phyloP scores from a whole-genome alignment of 2,797 vertebrate species.

The Clarias platycephalus region DNA sequence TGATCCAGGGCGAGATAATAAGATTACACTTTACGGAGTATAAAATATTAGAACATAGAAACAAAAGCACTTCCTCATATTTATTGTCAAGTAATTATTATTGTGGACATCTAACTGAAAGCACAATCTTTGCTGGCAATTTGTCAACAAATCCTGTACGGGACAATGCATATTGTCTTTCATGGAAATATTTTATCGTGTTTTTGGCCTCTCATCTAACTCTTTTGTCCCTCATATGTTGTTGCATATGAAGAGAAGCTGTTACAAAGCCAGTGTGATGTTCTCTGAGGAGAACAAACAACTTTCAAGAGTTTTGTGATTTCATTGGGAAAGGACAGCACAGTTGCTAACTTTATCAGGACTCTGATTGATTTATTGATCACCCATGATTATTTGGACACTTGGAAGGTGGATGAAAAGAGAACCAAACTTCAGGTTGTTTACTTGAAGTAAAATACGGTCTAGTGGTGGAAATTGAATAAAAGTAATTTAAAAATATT shows the following conservation, averaged over 20 bases:
- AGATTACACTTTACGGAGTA: no score
- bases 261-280: constrained; percentile 48
- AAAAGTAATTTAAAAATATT: neutral
- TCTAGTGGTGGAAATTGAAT: neutral
- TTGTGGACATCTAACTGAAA: neutral
- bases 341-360: constrained; percentile 24
- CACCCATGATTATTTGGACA: neutral
- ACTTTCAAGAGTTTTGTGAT: neutral
- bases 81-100: neutral
- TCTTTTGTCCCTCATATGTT: neutral
- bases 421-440: constrained; percentile 9
- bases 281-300: constrained; percentile 24
- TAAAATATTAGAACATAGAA: neutral
- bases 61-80: neutral
- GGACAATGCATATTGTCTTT: neutral
- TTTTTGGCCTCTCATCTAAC: neutral
- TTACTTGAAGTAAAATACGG: neutral
- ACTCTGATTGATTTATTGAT: constrained; percentile 24
- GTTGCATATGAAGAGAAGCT: constrained; percentile 27
- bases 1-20: no score
- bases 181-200: neutral
- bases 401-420: neutral
- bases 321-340: constrained; percentile 9
- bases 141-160: neutral
- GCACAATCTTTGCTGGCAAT: neutral